Conservation (phyloP, 2,888 invertebrate species). For the Caenorhabditis sp. region DNA sequence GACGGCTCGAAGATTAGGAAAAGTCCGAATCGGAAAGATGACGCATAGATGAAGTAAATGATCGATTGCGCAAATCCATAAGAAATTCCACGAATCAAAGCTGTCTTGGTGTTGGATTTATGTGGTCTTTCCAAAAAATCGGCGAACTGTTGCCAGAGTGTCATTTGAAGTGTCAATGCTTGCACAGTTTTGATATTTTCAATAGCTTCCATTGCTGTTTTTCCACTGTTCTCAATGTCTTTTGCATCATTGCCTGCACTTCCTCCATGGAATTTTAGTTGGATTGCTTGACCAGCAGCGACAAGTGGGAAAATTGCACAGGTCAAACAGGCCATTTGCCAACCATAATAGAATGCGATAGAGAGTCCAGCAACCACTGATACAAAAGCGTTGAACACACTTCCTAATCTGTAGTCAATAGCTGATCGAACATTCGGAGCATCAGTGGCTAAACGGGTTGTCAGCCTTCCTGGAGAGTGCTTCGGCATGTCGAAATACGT, state of each 20-base stretch:
- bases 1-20: constrained; percentile 72
- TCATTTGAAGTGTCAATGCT: constrained; percentile 71
- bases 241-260: constrained; percentile 73
- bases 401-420: constrained; percentile 9
- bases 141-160: constrained; percentile 67
- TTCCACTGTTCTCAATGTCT: constrained; percentile 75
- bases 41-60: constrained; percentile 72
- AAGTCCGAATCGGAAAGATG: constrained; percentile 72
- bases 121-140: constrained; percentile 54
- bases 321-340: constrained; percentile 60
- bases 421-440: constrained; percentile 71
- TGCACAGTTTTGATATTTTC: constrained; percentile 73
- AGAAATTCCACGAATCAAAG: constrained; percentile 57
- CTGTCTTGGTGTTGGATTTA: constrained; percentile 39
- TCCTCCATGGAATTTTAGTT: constrained; percentile 72
- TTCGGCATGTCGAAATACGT: constrained; percentile 73
- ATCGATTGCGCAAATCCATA: constrained; percentile 71
- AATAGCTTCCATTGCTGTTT: constrained; percentile 73
- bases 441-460: constrained; percentile 72
- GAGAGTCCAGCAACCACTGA: constrained; percentile 72
- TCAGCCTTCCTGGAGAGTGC: constrained; percentile 71
- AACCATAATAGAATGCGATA: constrained; percentile 73
- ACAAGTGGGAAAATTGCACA: constrained; percentile 71
- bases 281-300: constrained; percentile 71
- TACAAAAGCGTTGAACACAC: constrained; percentile 71